phyloP scores from a whole-genome alignment of 1,140 invertebrate genomes.

The Caenorhabditis inopinata region DNA sequence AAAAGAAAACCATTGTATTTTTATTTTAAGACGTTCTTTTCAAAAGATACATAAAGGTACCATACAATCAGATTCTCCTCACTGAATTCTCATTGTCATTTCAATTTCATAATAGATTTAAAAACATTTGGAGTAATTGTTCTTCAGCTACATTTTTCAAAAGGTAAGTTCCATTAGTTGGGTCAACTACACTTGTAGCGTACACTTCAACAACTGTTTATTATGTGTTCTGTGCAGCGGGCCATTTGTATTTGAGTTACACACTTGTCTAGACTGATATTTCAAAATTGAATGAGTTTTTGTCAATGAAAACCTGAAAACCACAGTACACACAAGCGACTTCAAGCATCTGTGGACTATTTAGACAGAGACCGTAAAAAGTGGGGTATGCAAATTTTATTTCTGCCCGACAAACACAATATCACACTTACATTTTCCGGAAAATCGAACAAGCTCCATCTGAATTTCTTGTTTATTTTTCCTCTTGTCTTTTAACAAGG shows the following conservation, averaged over 20 bases:
- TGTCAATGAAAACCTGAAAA: conserved; percentile 4
- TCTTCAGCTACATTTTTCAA: too few species aligned
- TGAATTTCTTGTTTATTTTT: background rate
- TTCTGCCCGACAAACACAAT: background rate
- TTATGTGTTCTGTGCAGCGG: background rate
- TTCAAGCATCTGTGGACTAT: background rate
- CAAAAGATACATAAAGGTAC: too few species aligned
- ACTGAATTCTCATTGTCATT: too few species aligned
- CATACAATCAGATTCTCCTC: too few species aligned
- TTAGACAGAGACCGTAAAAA: background rate
- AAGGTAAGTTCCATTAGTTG: too few species aligned
- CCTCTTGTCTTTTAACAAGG: background rate
- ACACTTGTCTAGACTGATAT: background rate
- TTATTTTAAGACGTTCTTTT: too few species aligned
- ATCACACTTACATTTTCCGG: background rate
- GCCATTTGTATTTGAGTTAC: background rate
- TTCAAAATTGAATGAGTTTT: background rate
- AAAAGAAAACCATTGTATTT: too few species aligned
- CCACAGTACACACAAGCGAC: background rate
- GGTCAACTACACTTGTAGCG: conserved; percentile 18
- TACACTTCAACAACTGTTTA: background rate
- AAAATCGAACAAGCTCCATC: background rate
- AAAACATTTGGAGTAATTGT: too few species aligned
- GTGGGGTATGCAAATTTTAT: background rate
- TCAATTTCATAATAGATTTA: background rate